Base-by-base conservation (phyloP, 2,888 invertebrate genomes). In the Dastarcus helophoroides region DNA sequence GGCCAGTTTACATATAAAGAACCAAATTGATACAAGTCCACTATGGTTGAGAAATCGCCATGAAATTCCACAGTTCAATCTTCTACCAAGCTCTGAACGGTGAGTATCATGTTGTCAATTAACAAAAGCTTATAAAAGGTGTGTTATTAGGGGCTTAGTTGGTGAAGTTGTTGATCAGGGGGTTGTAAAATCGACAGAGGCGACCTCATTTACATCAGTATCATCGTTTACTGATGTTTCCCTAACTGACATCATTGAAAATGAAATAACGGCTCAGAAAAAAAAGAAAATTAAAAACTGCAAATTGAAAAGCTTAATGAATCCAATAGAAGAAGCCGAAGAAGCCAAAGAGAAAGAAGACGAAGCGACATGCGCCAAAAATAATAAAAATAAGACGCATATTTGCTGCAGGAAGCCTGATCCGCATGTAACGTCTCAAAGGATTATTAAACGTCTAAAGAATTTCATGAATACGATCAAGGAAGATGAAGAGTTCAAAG, bases 21-120 rank as follows among this genome's bases (percentile, higher is more conserved):
- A 75, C 31, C 91, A 91, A 62, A 71, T 93, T 55, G 64, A 80
- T 22, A 77, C 78, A 0, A 79, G 81, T 51, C 89, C 91, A 0
- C 56, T 90, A 3, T 91, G 90, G 90, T 60, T 82, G 15, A 69
- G 88, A 31, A 77, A 82, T 39, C 65, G 73, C 46, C 79, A 83
- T 51, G 64, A 67, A 9, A 66, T 71, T 38, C 74, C 76, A 1
- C 56, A 61, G 11, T 81, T 80, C 51, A 60, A 67, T 38, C 52
- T 84, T 4, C 53, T 82, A 22, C 60, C 68, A 8, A 30, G 40
- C 22, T 41, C 41, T 15, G 50, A 51, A 36, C 44, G 46, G 58
- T 57, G 50, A 40, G 37, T 26, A 23, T 29, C 7, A 22, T 8
- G 7, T 25, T 16, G 12, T 26, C 3, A 26, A n/a, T 8, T 22